Base-by-base conservation (phyloP, 2,113 vertebrate genomes). In the Glaucomys volans region DNA sequence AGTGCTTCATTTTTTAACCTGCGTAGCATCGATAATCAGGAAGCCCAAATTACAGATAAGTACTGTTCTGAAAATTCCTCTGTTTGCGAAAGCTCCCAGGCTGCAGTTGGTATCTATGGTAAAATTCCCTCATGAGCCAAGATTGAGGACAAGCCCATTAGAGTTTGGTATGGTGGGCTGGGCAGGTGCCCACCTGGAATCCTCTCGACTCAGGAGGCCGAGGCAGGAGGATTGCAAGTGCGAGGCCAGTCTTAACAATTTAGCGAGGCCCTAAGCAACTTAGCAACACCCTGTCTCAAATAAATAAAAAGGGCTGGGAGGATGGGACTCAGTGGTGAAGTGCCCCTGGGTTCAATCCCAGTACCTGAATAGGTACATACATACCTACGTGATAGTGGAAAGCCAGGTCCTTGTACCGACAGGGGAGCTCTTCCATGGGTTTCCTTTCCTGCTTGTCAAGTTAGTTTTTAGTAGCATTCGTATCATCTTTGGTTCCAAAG, bases 391-490 rank as follows among this genome's bases (percentile, higher is more conserved):
- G 59, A 62, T 17, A 69, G 28, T 84, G 74, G 54, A 87, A 92
- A 90, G 69, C 37, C 12, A 62, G 66, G 37, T 69, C 54, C 30
- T 0, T 76, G 52, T 30, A 79, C 75, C 75, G 72, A 64, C 40
- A 80, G 54, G 76, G 47, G 54, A 75, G 26, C 17, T 66, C 67
- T 82, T 89, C 8, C 20, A 6, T 79, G 37, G 42, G 35, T 83
- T 75, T 59, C 42, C 40, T 71, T 47, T 84, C 37, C 35, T 88
- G 44, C 50, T 87, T 88, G 84, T 64, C 40, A 79, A 72, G 40
- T 91, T 93, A 40, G n/a, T 66, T 88, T 64, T 52, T 50, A 57
- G 22, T 91, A 50, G 35, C 81, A 52, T 88, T 91, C 88, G 47
- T 59, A 47, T 47, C 26, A 24, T 84, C 50, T 91, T 92, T 85